phyloP scores from a whole-genome alignment of 2,797 vertebrate species.

The Melanitta fusca region DNA sequence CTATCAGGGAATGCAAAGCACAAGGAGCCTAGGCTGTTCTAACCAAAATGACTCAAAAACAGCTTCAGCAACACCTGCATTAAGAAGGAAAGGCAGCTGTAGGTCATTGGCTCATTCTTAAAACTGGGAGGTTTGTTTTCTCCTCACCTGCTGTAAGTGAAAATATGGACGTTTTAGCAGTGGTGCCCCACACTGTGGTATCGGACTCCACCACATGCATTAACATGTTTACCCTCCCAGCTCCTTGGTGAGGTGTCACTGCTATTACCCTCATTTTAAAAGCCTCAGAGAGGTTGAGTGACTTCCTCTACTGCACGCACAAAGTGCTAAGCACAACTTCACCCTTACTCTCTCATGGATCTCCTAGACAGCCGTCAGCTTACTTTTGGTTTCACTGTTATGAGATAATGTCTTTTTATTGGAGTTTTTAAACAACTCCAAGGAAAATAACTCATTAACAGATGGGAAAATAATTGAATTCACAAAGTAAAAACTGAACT shows the following conservation, averaged over 20 bases:
- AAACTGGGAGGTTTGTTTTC: neutral
- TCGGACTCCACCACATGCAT: neutral
- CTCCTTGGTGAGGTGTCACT: neutral
- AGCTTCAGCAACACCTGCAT: neutral
- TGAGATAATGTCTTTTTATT: slow-evolving; percentile 1
- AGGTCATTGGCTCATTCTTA: neutral
- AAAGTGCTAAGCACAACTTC: neutral
- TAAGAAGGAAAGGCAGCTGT: neutral
- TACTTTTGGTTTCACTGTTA: slow-evolving; percentile 24
- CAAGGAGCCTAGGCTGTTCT: neutral
- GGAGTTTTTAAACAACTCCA: slow-evolving; percentile 67
- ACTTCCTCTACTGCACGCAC: neutral
- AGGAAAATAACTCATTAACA: slow-evolving; percentile 63
- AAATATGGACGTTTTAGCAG: neutral
- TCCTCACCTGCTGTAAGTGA: neutral
- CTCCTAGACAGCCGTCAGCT: neutral
- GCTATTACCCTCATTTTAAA: neutral
- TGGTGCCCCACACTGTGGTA: neutral
- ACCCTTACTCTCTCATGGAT: neutral
- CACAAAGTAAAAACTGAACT: slow-evolving; percentile 53
- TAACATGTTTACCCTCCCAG: neutral
- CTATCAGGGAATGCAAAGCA: neutral
- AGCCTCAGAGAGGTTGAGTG: neutral
- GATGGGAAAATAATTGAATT: slow-evolving; percentile 64
- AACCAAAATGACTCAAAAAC: neutral